Evolutionary conservation across 2,888 invertebrate genomes (phyloP).

Genomic region (Plusia festucae): DNA sequence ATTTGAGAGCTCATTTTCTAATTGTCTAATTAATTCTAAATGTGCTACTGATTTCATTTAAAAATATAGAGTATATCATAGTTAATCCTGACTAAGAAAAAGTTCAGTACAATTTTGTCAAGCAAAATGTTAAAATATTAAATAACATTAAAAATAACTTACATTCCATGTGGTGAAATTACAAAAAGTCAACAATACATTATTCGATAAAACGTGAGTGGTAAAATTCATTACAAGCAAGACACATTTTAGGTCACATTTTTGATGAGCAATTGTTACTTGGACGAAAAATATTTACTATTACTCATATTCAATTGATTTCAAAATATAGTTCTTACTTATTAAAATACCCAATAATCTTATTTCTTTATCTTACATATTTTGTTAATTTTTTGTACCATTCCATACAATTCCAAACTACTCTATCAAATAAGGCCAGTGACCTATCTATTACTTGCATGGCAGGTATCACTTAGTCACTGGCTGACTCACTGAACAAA

Average conservation of each 20-base stretch:
- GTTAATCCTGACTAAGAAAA: slow-evolving; percentile 67
- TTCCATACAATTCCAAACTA: slow-evolving; percentile 61
- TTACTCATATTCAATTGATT: slow-evolving; percentile 31
- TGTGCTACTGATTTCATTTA: slow-evolving; percentile 54
- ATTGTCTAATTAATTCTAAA: slow-evolving; percentile 54
- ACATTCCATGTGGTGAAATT: slow-evolving; percentile 62
- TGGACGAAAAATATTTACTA: slow-evolving; percentile 40
- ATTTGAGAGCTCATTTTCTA: slow-evolving; percentile 80
- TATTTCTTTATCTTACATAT: slow-evolving; percentile 57
- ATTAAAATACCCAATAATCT: slow-evolving; percentile 55
- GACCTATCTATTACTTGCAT: slow-evolving; percentile 56
- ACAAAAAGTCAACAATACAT: slow-evolving; percentile 66
- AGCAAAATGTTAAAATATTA: slow-evolving; percentile 69
- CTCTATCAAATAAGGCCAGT: slow-evolving; percentile 66
- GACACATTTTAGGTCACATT: slow-evolving; percentile 47
- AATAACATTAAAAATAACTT: slow-evolving; percentile 71
- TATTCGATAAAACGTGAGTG: slow-evolving; percentile 53
- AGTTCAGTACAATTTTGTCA: slow-evolving; percentile 70
- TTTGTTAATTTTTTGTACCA: slow-evolving; percentile 55
- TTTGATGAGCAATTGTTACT: slow-evolving; percentile 55
- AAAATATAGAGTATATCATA: slow-evolving; percentile 58
- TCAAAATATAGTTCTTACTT: slow-evolving; percentile 40
- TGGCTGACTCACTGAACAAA: slow-evolving; percentile 60
- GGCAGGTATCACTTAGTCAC: slow-evolving; percentile 46
- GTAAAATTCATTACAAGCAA: slow-evolving; percentile 49